Evolutionary conservation across 2,888 invertebrate genomes (phyloP).

Genomic region (Dryocosmus kuriphilus): DNA sequence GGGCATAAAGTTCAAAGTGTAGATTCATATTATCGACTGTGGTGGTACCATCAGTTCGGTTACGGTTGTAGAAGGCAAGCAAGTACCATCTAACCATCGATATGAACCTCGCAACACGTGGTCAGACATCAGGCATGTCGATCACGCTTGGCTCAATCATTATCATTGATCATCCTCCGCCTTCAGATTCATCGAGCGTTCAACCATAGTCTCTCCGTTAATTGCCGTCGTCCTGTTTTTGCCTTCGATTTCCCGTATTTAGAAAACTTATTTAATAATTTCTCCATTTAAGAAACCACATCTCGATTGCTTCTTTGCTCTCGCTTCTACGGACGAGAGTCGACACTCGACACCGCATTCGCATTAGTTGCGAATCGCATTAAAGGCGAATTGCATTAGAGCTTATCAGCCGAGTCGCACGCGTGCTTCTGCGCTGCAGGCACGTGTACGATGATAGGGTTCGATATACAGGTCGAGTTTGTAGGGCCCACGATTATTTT

Average conservation of each 20-base stretch:
- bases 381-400: slow-evolving; percentile 15
- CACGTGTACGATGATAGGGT: slow-evolving; percentile 24
- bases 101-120: slow-evolving; percentile 63
- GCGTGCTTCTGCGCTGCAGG: slow-evolving; percentile 28
- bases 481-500: slow-evolving; percentile 27
- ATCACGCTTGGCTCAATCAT: slow-evolving; percentile 72
- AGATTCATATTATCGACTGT: slow-evolving; percentile 59
- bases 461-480: slow-evolving; percentile 22
- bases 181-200: slow-evolving; percentile 48
- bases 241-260: slow-evolving; percentile 46
- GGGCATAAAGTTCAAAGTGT: slow-evolving; percentile 51
- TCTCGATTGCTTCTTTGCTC: slow-evolving; percentile 4
- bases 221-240: slow-evolving; percentile 49
- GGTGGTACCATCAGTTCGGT: slow-evolving; percentile 54
- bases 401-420: slow-evolving; percentile 15
- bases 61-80: slow-evolving; percentile 49
- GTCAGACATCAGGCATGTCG: slow-evolving; percentile 68
- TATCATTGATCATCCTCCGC: slow-evolving; percentile 72
- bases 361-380: slow-evolving; percentile 14
- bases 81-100: slow-evolving; percentile 53
- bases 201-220: slow-evolving; percentile 49
- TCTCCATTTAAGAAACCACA: slow-evolving; percentile 27
- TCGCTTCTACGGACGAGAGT: not conserved
- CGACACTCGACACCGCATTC: slow-evolving; percentile 10
- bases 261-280: slow-evolving; percentile 47